Conservation (phyloP, 2,113 vertebrate genomes). For the Pelmatolapia mariae region DNA sequence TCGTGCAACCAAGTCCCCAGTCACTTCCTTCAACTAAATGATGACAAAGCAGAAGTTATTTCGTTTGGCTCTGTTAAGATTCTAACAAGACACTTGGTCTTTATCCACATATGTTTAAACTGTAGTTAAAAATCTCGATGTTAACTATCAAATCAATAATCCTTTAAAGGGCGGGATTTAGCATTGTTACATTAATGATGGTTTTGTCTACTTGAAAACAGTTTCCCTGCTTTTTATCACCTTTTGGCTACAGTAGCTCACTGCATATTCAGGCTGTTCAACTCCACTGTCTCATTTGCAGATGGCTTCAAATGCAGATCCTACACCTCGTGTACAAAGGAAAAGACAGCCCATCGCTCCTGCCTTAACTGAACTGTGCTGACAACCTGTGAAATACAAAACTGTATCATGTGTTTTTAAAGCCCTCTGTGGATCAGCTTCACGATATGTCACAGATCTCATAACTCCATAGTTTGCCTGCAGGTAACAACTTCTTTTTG, state of each 20-base stretch:
- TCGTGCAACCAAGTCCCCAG: background rate
- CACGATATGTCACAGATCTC: background rate
- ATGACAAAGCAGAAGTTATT: background rate
- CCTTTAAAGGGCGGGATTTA: background rate
- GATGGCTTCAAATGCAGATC: background rate
- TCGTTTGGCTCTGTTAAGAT: background rate
- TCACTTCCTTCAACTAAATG: fast-evolving
- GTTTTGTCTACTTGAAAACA: background rate
- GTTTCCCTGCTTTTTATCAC: background rate
- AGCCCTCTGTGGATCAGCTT: background rate
- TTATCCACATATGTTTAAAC: background rate
- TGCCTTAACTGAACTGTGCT: background rate
- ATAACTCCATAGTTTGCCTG: background rate
- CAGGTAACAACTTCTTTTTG: background rate
- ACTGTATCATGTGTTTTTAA: background rate
- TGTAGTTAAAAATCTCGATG: background rate
- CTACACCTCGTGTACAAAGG: background rate
- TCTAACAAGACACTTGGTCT: background rate
- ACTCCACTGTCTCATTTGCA: fast-evolving
- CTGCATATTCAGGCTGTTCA: background rate
- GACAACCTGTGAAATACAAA: background rate
- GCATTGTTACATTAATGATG: background rate
- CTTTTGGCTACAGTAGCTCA: fast-evolving
- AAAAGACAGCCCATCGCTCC: background rate
- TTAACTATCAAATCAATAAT: background rate